Conservation (phyloP, 1,140 invertebrate genomes). For the Oreohelix idahoensis region DNA sequence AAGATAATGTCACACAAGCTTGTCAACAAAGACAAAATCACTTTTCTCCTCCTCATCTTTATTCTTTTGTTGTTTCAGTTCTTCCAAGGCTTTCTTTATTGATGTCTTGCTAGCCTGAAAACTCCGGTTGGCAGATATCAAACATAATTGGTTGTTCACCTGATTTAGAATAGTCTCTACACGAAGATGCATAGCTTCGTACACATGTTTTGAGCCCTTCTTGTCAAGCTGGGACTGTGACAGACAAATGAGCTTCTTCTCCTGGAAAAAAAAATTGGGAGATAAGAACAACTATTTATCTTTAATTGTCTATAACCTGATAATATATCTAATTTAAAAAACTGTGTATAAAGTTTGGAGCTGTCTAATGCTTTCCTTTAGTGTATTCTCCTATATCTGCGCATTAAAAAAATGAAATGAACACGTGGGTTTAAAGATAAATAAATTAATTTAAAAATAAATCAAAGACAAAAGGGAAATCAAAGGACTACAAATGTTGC, state of each 20-base stretch:
- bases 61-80: not conserved
- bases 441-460: too few relatives aligned
- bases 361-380: too few relatives aligned
- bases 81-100: constrained; percentile 21
- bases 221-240: constrained; percentile 42
- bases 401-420: too few relatives aligned
- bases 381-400: too few relatives aligned
- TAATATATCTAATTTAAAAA: too few relatives aligned
- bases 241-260: constrained; percentile 53
- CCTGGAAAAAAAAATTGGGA: constrained; percentile 45
- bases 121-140: constrained; percentile 59
- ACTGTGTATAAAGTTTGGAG: too few relatives aligned
- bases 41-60: not conserved
- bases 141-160: constrained; percentile 51
- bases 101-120: constrained; percentile 49
- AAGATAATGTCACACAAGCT: too few relatives aligned
- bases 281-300: too few relatives aligned
- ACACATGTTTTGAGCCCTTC: constrained; percentile 45
- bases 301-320: too few relatives aligned
- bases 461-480: too few relatives aligned
- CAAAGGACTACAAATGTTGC: too few relatives aligned
- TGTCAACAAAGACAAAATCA: constrained; percentile 5
- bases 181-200: constrained; percentile 45
- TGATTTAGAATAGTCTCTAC: constrained; percentile 49
- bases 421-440: too few relatives aligned